Percentiles rank a stretch among this genome's conserved stretches.
These are phyloP conservation scores for Noctua janthina DNA, from an alignment of 2,888 invertebrate genomes.

Conservation along the genomic window DNA sequence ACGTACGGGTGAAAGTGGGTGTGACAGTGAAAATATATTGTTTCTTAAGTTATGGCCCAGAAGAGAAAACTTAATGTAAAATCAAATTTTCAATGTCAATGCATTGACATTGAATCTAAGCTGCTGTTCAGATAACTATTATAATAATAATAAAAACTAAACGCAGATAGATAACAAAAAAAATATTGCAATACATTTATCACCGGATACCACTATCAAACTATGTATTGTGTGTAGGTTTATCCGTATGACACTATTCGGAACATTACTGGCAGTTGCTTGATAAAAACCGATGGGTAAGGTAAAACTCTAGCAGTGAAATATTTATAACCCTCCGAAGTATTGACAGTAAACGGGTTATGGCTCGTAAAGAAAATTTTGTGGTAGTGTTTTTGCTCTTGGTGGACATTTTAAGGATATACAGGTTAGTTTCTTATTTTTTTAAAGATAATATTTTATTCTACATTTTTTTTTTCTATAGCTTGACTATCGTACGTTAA, in stretches of 20 bases:
- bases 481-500: not conserved
- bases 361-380: conserved; percentile 52
- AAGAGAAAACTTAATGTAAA: not conserved
- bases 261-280: conserved; percentile 40
- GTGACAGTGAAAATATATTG: conserved; percentile 17
- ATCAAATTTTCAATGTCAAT: not conserved
- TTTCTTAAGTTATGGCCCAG: not conserved
- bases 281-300: conserved; percentile 37
- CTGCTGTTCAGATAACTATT: not conserved
- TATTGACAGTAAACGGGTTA: conserved; percentile 49
- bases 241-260: conserved; percentile 44
- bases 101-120: conserved; percentile 1
- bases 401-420: conserved; percentile 22
- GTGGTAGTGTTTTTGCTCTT: conserved; percentile 11
- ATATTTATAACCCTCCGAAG: conserved; percentile 46
- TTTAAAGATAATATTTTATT: not conserved
- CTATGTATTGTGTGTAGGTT: conserved; percentile 53
- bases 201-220: conserved; percentile 63
- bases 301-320: conserved; percentile 31
- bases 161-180: conserved; percentile 30
- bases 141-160: conserved; percentile 16
- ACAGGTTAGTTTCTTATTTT: conserved; percentile 62
- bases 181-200: conserved; percentile 50
- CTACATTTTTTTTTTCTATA: not conserved
- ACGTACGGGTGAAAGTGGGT: not conserved